A percentile compares a stretch with the other conserved stretches of the same genome.
Evolutionary conservation across 35 echinoderm and acorn worm species (phyloP).

Genomic region (Nesometra sesokonis): DNA sequence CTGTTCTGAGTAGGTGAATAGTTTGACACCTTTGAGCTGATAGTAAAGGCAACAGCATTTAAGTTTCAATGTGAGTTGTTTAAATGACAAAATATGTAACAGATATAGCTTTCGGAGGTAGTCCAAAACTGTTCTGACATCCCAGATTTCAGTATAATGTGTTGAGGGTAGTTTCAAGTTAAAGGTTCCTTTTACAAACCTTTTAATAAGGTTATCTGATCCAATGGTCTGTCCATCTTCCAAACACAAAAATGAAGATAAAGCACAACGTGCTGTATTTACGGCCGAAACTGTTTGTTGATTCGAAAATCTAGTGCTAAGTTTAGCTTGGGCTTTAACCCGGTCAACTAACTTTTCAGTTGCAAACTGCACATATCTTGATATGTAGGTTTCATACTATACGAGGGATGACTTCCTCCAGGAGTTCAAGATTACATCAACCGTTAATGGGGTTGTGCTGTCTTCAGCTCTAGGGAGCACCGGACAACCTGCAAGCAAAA

Average conservation of each 20-base stretch:
- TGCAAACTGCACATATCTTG: no score
- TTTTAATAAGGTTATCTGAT: background rate
- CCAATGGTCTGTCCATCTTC: background rate
- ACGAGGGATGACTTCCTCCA: no score
- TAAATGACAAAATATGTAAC: background rate
- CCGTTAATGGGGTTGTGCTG: no score
- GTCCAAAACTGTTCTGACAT: background rate
- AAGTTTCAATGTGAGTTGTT: no score
- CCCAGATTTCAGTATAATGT: background rate
- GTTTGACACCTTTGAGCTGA: slow-evolving; percentile 18
- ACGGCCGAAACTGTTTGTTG: background rate
- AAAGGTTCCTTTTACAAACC: background rate
- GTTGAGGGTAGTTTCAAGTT: background rate
- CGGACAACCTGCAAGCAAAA: no score
- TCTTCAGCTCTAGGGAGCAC: no score
- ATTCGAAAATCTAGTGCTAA: background rate
- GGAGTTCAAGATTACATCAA: no score
- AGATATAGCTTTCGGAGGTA: background rate
- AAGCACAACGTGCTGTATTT: slow-evolving; percentile 10
- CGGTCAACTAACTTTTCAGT: no score
- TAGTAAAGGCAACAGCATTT: slow-evolving; percentile 4
- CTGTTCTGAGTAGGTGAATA: background rate
- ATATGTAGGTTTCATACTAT: no score
- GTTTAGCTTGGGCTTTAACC: no score
- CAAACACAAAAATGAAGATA: slow-evolving; percentile 7